Evolutionary conservation across 2,797 vertebrate species (phyloP), one percentile per base, ranked within the genome.

Genomic region (Luscinia luscinia): DNA sequence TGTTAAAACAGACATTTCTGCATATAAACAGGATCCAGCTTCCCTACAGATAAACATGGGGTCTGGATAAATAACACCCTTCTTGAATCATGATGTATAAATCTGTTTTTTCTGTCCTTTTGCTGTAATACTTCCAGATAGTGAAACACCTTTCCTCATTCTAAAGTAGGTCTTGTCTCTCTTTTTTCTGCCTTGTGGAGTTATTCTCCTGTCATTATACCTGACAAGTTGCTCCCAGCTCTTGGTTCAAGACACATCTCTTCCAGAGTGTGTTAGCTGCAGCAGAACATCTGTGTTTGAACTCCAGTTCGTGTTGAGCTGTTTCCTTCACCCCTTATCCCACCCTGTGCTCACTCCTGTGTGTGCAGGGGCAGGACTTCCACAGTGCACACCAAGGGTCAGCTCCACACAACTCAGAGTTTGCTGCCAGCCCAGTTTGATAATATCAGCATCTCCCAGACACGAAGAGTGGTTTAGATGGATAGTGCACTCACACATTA

Each of bases 401-500:
- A 45, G 15, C 57, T 28, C 34, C 1, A 3, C 20, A 48, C 15
- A 34, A 5, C 14, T 21, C 2, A 1, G 30, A 13, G 52, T n/a
- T 34, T 69, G 32, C 41, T 74, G 43, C 32, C 49, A 86, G 34
- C 15, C 28, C 36, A 18, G 4, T 38, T 41, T 61, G 22, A 9
- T 11, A 24, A 4, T 15, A 34, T 21, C 67, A 75, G 12, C 36
- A 18, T 64, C 38, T 75, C n/a, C 51, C 40, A 64, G 30, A 12
- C 10, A 17, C 0, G 0, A 2, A 2, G 2, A 59, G 62, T 13
- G 4, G 5, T 36, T 93, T 61, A 57, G 32, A 51, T 36, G 32
- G 15, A 19, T 26, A 38, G 21, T 34, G 20, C 0, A 0, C 15
- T 63, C 61, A 22, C 19, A 43, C 14, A 12, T 49, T 49, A 1